These are phyloP conservation scores for Nesometra sesokonis DNA, from an alignment of 35 echinoderm and acorn worm species.

Conservation along the genomic window DNA sequence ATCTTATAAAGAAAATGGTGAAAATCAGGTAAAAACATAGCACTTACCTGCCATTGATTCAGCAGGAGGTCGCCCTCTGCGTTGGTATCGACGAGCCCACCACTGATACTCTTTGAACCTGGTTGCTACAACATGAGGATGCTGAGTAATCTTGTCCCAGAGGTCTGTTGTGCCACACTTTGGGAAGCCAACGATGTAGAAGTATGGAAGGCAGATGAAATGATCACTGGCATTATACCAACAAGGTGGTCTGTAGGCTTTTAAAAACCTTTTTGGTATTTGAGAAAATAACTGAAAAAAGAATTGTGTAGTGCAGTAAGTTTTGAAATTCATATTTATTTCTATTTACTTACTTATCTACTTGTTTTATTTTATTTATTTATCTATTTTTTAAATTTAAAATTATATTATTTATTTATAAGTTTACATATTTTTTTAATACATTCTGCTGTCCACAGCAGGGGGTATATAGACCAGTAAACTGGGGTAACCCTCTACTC, in stretches of 20 bases:
- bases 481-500: no score
- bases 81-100: not conserved
- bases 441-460: no score
- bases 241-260: constrained; percentile 14
- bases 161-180: constrained; percentile 30
- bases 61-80: not conserved
- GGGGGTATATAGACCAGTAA: no score
- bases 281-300: constrained; percentile 12
- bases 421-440: no score
- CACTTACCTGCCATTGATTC: not conserved
- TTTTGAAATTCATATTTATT: no score
- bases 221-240: constrained; percentile 16
- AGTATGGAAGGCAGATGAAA: constrained; percentile 27
- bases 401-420: no score
- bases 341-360: no score
- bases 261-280: constrained; percentile 3
- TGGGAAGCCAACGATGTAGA: constrained; percentile 39
- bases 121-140: constrained; percentile 10
- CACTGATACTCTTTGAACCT: constrained; percentile 21
- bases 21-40: not conserved
- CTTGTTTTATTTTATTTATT: no score
- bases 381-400: no score
- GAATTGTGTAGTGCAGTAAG: no score
- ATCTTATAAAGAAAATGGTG: no score
- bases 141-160: constrained; percentile 32